Conservation (phyloP, 2,113 vertebrate species). For the Toxostoma redivivum region DNA sequence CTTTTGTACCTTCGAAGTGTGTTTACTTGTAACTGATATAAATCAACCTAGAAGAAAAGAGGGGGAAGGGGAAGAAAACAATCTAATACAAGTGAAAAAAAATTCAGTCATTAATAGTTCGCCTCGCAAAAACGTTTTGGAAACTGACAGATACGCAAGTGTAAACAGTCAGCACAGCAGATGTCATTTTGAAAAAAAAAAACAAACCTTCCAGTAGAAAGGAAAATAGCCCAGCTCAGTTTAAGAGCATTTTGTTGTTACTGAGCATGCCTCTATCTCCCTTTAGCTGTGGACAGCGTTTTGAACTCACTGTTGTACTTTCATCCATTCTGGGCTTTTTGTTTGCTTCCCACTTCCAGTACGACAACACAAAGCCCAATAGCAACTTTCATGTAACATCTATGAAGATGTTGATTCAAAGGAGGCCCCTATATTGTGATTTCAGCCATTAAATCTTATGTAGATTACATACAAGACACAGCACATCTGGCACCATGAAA, state of each 20-base stretch:
- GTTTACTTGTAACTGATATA: constrained; percentile 85
- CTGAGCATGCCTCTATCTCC: background rate
- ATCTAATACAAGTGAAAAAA: background rate
- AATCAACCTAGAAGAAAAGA: constrained; percentile 77
- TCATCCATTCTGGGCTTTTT: background rate
- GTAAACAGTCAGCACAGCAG: background rate
- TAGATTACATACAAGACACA: background rate
- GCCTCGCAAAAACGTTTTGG: background rate
- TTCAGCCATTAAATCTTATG: background rate
- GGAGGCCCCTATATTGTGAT: background rate
- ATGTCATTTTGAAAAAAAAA: background rate
- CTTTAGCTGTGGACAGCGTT: background rate
- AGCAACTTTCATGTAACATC: background rate
- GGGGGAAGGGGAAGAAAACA: background rate
- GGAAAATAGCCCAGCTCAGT: background rate
- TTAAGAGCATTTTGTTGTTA: background rate
- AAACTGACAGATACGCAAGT: background rate
- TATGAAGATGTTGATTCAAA: background rate
- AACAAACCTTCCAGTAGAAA: background rate
- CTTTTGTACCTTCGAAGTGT: constrained; percentile 85
- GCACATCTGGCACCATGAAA: background rate
- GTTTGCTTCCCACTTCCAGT: background rate
- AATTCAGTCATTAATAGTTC: background rate
- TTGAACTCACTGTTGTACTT: background rate
- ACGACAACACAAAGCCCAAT: fast-evolving